Evolutionary conservation across 2,113 vertebrate genomes (phyloP).

Genomic region (Eurystomus gularis): DNA sequence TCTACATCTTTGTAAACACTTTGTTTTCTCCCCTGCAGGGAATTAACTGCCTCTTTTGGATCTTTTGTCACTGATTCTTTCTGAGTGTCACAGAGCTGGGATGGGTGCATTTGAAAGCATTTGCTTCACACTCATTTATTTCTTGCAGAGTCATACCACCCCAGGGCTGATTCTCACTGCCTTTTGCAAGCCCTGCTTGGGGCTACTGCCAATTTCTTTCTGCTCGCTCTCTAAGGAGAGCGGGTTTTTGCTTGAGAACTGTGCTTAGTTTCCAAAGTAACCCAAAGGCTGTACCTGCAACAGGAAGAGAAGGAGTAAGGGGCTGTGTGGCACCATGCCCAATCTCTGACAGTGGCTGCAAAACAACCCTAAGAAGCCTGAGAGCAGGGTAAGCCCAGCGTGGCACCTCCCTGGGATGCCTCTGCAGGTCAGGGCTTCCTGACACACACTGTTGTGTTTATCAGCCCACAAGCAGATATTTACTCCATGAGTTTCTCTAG

Average conservation of each 20-base stretch:
- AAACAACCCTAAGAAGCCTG: neutral
- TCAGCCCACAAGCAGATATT: neutral
- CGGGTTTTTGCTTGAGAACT: neutral
- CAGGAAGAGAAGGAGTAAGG: neutral
- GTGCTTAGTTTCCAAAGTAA: neutral
- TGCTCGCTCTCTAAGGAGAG: neutral
- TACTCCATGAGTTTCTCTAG: neutral
- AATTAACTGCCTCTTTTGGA: neutral
- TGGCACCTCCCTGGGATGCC: neutral
- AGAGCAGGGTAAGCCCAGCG: neutral
- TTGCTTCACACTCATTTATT: conserved; percentile 25
- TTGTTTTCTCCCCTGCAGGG: conserved; percentile 30
- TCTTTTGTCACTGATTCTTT: conserved; percentile 29
- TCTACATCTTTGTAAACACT: conserved; percentile 28
- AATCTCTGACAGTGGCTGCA: neutral
- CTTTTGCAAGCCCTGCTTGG: neutral
- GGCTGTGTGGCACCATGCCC: neutral
- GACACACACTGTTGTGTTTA: neutral
- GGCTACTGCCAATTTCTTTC: neutral
- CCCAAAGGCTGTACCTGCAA: neutral
- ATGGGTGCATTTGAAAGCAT: conserved; percentile 2
- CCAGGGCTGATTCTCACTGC: neutral
- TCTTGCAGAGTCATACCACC: conserved; percentile 31
- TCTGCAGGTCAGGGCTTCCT: neutral
- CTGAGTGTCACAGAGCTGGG: neutral